A percentile compares a stretch with the other conserved stretches of the same genome.
Conservation (phyloP, 2,888 invertebrate species). For the Ephialtes manifestator region DNA sequence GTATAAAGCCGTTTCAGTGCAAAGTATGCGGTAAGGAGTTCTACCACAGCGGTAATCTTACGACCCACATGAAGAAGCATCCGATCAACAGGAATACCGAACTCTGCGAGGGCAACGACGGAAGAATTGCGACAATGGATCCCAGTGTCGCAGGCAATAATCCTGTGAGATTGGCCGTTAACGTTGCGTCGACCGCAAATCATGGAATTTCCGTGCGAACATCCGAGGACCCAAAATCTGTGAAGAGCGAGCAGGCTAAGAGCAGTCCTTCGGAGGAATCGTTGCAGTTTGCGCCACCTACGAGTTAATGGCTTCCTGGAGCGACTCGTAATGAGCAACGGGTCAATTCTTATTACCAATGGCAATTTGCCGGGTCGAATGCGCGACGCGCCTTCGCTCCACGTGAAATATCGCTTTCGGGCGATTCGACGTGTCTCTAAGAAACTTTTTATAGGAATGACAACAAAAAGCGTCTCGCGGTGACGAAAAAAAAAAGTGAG, state of each 20-base stretch:
- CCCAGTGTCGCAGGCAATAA: constrained; percentile 50
- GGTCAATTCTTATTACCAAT: constrained; percentile 45
- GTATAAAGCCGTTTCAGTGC: constrained; percentile 85
- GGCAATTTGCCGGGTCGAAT: constrained; percentile 35
- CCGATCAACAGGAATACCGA: constrained; percentile 70
- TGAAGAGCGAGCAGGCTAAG: constrained; percentile 62
- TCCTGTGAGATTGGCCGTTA: constrained; percentile 67
- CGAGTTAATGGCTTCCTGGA: constrained; percentile 66
- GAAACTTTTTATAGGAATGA: constrained; percentile 8
- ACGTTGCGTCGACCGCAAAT: constrained; percentile 64
- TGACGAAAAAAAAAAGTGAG: background rate
- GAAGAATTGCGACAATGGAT: constrained; percentile 38
- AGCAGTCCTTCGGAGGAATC: constrained; percentile 59
- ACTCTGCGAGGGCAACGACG: constrained; percentile 48
- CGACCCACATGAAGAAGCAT: constrained; percentile 85
- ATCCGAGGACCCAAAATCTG: constrained; percentile 44
- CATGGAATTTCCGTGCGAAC: constrained; percentile 42
- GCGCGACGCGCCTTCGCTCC: background rate
- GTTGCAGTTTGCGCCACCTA: constrained; percentile 69
- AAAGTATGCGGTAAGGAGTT: constrained; percentile 85
- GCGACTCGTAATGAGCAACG: constrained; percentile 48
- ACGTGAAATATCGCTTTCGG: background rate
- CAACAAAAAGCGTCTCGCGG: constrained; percentile 3
- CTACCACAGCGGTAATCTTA: constrained; percentile 85
- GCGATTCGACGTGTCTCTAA: constrained; percentile 6